A percentile compares a stretch with the other conserved stretches of the same genome.
These are phyloP conservation scores for Metellina segmentata DNA, from an alignment of 2,888 invertebrate genomes.

Conservation along the genomic window DNA sequence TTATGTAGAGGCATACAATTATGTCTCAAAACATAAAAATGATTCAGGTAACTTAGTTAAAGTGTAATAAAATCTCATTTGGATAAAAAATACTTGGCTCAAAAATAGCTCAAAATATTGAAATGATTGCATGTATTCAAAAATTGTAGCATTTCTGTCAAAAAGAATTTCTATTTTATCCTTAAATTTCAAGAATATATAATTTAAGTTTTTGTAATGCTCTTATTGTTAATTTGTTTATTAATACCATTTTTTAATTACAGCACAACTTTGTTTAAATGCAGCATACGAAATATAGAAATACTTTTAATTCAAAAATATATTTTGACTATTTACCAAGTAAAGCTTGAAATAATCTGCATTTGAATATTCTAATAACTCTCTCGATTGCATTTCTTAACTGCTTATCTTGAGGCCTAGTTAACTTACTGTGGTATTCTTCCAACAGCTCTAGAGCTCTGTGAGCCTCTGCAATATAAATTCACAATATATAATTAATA, in stretches of 20 bases:
- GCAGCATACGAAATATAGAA: neutral
- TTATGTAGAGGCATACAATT: too few relatives aligned
- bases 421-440: slow-evolving; percentile 97
- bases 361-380: slow-evolving; percentile 99
- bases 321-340: slow-evolving; percentile 83
- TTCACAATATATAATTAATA: neutral
- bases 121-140: too few relatives aligned
- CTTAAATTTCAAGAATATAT: too few relatives aligned
- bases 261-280: neutral
- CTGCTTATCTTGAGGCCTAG: slow-evolving; percentile 96
- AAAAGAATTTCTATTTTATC: too few relatives aligned
- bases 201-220: too few relatives aligned
- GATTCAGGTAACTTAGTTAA: too few relatives aligned
- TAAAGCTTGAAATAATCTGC: slow-evolving; percentile 97
- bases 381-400: slow-evolving; percentile 97
- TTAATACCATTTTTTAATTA: neutral
- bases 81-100: too few relatives aligned
- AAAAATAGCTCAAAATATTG: too few relatives aligned
- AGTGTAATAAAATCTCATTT: too few relatives aligned
- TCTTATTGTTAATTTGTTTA: neutral
- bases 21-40: too few relatives aligned
- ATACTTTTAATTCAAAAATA: neutral
- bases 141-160: too few relatives aligned
- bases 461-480: slow-evolving; percentile 88
- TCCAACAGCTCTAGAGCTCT: slow-evolving; percentile 98